These are phyloP conservation scores for Coptotermes formosanus DNA, from an alignment of 1,140 invertebrate genomes.

Conservation along the genomic window DNA sequence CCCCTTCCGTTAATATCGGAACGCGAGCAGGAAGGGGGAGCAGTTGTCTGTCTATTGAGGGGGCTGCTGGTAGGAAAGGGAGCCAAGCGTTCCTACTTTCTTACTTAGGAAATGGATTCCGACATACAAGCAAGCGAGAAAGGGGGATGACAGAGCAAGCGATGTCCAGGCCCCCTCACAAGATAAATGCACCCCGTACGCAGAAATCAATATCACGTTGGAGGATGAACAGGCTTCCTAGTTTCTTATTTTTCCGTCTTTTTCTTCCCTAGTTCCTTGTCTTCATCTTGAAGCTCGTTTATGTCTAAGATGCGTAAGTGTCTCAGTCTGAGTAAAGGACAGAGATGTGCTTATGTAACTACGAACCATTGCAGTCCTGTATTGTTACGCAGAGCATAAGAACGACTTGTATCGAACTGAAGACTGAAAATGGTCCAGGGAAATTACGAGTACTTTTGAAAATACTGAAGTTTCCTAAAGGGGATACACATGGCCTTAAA, in stretches of 20 bases:
- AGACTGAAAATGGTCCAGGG: no score
- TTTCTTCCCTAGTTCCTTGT: neutral
- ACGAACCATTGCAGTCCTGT: no score
- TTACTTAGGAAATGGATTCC: slow-evolving; percentile 18
- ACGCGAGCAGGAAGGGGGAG: neutral
- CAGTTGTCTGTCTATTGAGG: neutral
- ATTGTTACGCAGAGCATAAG: no score
- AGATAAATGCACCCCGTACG: neutral
- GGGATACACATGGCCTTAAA: no score
- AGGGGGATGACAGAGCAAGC: neutral
- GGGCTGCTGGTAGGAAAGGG: neutral
- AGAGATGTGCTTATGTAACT: no score
- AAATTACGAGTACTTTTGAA: no score
- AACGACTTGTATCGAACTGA: no score
- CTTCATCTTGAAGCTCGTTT: neutral
- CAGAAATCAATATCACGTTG: neutral
- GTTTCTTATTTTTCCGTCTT: neutral
- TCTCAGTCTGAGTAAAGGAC: no score
- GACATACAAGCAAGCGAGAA: neutral
- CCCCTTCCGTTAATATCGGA: slow-evolving; percentile 11
- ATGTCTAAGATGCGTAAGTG: no score
- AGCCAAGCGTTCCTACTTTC: neutral
- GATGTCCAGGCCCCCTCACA: neutral
- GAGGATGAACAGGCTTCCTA: neutral
- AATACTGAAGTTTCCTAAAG: no score